A percentile compares a stretch with the other conserved stretches of the same genome.
Conservation (phyloP, 1,140 invertebrate species). For the Drosophila truncata region DNA sequence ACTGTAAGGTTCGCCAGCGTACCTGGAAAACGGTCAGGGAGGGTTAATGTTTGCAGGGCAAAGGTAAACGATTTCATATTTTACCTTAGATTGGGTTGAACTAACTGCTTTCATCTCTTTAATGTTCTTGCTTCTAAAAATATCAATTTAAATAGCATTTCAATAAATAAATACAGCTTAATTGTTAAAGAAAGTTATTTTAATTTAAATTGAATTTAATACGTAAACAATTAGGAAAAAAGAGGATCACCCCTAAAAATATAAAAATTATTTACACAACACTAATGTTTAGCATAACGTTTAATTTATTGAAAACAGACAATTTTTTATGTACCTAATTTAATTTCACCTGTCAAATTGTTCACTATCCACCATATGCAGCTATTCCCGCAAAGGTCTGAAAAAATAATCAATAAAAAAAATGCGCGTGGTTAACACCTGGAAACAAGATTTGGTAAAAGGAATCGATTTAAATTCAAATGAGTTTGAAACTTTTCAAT, state of each 20-base stretch:
- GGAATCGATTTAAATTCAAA: conserved; percentile 7
- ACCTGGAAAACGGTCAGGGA: background rate
- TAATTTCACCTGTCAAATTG: background rate
- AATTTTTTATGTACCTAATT: background rate
- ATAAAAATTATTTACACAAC: background rate
- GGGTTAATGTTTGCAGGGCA: conserved; percentile 6
- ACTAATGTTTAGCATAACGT: background rate
- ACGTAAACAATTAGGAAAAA: background rate
- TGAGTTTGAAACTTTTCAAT: background rate
- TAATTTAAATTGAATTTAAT: background rate
- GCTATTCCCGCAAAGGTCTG: background rate
- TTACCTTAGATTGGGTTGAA: background rate
- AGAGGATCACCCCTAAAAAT: background rate
- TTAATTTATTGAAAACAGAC: conserved; percentile 10
- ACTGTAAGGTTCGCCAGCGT: background rate
- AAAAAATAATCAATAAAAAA: conserved; percentile 15
- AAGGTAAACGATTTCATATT: conserved; percentile 16
- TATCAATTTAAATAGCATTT: background rate
- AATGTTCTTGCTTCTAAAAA: background rate
- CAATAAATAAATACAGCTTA: background rate
- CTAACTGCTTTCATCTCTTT: background rate
- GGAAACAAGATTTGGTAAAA: conserved; percentile 4
- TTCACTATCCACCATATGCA: conserved; percentile 3
- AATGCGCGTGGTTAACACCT: conserved; percentile 7
- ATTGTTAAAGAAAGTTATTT: background rate